phyloP scores from a whole-genome alignment of 2,797 vertebrate species.

The Cuculus canorus region DNA sequence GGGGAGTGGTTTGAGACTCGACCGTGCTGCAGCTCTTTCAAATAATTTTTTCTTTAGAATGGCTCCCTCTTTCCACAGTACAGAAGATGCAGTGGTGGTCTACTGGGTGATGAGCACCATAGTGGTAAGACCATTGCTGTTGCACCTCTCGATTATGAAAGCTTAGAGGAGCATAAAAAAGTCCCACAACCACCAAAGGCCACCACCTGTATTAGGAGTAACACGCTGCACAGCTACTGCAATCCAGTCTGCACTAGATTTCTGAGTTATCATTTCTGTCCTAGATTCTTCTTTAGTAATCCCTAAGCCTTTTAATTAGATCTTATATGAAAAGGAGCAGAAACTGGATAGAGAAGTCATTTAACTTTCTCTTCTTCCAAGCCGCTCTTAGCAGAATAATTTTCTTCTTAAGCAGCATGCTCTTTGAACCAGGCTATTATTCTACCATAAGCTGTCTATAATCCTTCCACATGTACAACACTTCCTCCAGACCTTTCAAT shows the following conservation, averaged over 20 bases:
- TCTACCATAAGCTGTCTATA: neutral
- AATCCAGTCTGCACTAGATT: neutral
- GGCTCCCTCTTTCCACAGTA: neutral
- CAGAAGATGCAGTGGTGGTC: neutral
- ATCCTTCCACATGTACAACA: neutral
- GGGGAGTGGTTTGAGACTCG: neutral
- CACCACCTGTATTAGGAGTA: neutral
- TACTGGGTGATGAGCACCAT: neutral
- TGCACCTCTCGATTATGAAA: neutral
- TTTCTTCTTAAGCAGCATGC: conserved; percentile 22
- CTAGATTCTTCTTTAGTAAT: neutral
- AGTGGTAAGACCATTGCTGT: neutral
- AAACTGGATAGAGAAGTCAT: neutral
- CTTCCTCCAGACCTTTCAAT: neutral
- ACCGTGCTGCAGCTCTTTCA: neutral
- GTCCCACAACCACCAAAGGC: neutral
- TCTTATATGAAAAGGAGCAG: neutral
- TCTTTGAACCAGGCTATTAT: conserved; percentile 4
- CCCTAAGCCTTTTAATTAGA: conserved; percentile 23
- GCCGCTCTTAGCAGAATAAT: neutral
- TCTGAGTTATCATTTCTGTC: neutral
- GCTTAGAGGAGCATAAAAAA: neutral
- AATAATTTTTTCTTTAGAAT: neutral
- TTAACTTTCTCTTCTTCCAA: conserved; percentile 8
- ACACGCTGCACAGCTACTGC: neutral